These are phyloP conservation scores for Rhyacichthys aspro DNA, from an alignment of 2,797 vertebrate genomes.

Conservation along the genomic window DNA sequence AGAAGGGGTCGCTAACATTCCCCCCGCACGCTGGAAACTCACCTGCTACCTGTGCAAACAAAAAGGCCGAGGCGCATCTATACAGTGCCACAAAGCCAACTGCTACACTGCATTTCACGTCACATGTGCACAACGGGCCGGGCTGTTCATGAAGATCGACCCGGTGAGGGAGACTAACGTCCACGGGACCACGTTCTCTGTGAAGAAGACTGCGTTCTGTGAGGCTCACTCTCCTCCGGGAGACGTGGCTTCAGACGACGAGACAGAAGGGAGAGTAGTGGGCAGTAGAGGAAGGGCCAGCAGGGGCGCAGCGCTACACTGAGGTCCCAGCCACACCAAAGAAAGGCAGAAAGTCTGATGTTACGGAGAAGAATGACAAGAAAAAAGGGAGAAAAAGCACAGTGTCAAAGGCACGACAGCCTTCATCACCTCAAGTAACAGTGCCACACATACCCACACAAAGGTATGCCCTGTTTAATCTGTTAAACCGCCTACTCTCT, in stretches of 20 bases:
- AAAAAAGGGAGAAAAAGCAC: constrained; percentile 88
- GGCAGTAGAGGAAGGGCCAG: constrained; percentile 82
- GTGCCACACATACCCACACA: constrained; percentile 91
- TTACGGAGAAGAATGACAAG: constrained; percentile 81
- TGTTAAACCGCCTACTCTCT: background rate
- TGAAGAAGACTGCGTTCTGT: constrained; percentile 96
- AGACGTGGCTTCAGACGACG: constrained; percentile 73
- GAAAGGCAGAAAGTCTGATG: constrained; percentile 83
- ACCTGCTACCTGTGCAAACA: constrained; percentile 96
- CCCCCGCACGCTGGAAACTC: constrained; percentile 94
- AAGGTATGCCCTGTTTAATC: constrained; percentile 80
- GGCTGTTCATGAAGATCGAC: constrained; percentile 98
- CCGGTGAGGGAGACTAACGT: constrained; percentile 92
- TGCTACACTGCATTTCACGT: constrained; percentile 98
- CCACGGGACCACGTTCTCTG: constrained; percentile 93
- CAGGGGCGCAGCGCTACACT: constrained; percentile 77
- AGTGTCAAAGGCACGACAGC: constrained; percentile 65
- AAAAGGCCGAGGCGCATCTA: constrained; percentile 92
- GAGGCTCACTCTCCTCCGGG: constrained; percentile 89
- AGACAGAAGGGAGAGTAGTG: constrained; percentile 75
- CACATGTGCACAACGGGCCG: constrained; percentile 93
- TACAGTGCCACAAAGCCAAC: constrained; percentile 98
- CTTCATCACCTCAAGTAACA: constrained; percentile 81
- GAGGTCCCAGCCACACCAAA: constrained; percentile 71
- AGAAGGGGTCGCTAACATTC: constrained; percentile 94